A percentile compares a stretch with the other conserved stretches of the same genome.
These are phyloP conservation scores for Nibea coibor DNA, from an alignment of 2,113 vertebrate genomes.

Conservation along the genomic window DNA sequence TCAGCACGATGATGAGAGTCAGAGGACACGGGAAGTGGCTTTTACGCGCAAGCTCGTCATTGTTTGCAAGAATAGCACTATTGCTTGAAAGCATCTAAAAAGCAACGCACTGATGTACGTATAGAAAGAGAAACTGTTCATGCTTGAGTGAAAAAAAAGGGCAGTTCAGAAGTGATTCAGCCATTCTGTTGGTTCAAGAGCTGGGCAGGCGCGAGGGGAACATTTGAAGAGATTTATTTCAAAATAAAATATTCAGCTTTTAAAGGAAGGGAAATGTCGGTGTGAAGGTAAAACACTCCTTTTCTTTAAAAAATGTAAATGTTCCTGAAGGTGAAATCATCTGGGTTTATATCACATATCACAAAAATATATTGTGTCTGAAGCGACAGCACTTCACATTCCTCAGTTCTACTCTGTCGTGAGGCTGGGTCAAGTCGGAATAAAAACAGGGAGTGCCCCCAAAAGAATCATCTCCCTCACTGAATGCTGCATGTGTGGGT, in stretches of 20 bases:
- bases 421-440: constrained; percentile 29
- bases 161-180: constrained; percentile 35
- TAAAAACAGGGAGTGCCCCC: constrained; percentile 22
- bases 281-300: constrained; percentile 30
- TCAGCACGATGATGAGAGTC: constrained; percentile 9
- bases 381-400: constrained; percentile 1
- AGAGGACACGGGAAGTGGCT: constrained; percentile 22
- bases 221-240: constrained; percentile 36
- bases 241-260: constrained; percentile 30
- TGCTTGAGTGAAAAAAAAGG: constrained; percentile 5
- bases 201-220: constrained; percentile 14
- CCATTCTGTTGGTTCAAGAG: constrained; percentile 48
- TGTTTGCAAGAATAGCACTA: constrained; percentile 26
- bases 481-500: constrained; percentile 64
- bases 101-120: constrained; percentile 33
- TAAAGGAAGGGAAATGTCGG: not conserved
- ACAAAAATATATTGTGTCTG: not conserved
- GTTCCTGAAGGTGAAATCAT: not conserved
- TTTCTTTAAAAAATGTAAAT: not conserved
- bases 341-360: not conserved
- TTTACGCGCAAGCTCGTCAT: constrained; percentile 24
- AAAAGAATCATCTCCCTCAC: constrained; percentile 55
- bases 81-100: constrained; percentile 45
- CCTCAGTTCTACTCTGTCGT: not conserved
- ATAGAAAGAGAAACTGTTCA: constrained; percentile 27